Evolutionary conservation across 1,140 invertebrate species (phyloP).

Genomic region (Carposina sasakii): DNA sequence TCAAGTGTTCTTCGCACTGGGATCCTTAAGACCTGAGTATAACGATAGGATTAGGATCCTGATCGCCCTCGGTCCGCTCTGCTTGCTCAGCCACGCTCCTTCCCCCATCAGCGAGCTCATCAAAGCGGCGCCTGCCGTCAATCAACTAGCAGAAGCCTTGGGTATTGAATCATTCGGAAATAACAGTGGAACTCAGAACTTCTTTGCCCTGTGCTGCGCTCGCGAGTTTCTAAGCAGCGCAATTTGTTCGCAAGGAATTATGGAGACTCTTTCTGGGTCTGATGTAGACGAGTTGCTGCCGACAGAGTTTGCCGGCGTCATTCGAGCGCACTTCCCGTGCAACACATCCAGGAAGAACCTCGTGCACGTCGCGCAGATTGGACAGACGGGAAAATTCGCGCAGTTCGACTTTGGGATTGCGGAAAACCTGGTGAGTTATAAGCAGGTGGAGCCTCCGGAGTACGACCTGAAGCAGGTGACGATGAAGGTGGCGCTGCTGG

Average conservation of each 20-base stretch:
- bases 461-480: background rate
- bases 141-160: background rate
- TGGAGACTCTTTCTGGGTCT: background rate
- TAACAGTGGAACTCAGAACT: background rate
- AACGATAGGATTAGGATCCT: conserved; percentile 32
- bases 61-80: background rate
- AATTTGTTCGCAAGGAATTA: background rate
- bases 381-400: background rate
- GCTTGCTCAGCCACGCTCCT: background rate
- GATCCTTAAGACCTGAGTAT: conserved; percentile 66
- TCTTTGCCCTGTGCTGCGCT: background rate
- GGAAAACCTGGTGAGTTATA: background rate
- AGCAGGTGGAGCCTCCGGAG: background rate
- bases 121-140: background rate
- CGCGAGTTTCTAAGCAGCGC: background rate
- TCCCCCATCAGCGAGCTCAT: background rate
- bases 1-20: conserved; percentile 68
- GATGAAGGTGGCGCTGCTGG: background rate
- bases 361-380: background rate
- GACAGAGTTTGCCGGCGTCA: background rate
- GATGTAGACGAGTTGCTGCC: background rate
- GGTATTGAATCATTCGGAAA: background rate
- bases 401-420: background rate
- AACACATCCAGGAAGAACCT: background rate
- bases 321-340: background rate